Evolutionary conservation across 1,140 invertebrate species (phyloP).

Genomic region (Brachionus calyciflorus): DNA sequence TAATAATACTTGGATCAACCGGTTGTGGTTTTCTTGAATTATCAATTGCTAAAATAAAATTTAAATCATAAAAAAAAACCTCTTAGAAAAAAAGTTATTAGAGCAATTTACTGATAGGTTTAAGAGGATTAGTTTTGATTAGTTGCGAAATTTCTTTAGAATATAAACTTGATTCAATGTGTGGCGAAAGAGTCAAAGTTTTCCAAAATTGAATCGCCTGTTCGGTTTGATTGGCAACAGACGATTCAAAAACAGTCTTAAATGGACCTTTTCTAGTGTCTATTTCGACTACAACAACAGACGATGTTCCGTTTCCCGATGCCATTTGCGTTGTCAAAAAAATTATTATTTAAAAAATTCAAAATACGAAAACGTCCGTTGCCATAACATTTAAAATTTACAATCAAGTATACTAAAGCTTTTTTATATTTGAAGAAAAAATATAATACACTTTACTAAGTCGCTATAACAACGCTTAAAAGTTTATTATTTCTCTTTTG

Average conservation of each 20-base stretch:
- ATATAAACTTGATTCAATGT: conserved; percentile 46
- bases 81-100: not conserved
- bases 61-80: not conserved
- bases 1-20: not conserved
- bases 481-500: not conserved
- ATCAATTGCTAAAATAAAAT: conserved; percentile 11
- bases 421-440: not conserved
- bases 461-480: not conserved
- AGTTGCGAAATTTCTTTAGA: conserved; percentile 42
- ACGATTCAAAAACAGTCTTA: conserved; percentile 31
- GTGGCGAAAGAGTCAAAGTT: conserved; percentile 23
- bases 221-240: conserved; percentile 16
- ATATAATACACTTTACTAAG: not conserved
- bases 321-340: not conserved
- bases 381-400: not conserved
- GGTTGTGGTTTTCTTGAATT: conserved; percentile 17
- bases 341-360: too few species aligned
- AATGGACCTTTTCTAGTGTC: conserved; percentile 34
- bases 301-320: not conserved
- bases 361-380: not conserved
- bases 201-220: conserved; percentile 45
- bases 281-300: conserved; percentile 45
- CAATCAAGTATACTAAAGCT: not conserved
- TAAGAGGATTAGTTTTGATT: conserved; percentile 5
- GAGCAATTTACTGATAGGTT: conserved; percentile 18